Base-by-base conservation (phyloP, 2,797 vertebrate genomes). In the Petrocephalus schoutedeni region DNA sequence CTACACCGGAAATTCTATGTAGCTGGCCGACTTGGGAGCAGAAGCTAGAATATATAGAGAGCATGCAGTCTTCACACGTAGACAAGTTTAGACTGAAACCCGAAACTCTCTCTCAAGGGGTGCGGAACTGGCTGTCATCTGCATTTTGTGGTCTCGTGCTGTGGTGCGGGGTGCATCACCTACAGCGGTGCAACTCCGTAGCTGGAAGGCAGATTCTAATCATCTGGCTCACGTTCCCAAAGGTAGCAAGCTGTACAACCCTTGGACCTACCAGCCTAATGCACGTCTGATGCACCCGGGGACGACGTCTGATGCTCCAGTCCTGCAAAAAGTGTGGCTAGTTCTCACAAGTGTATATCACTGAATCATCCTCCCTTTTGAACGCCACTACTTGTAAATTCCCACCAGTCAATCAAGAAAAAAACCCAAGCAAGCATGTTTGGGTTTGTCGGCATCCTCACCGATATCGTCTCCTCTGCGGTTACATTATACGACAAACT, bases 61-160 rank as follows among this genome's bases (percentile, higher is more conserved):
- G 67, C 32, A 19, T 36, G 67, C 67, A 74, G 12, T 9, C 12
- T 67, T 67, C 28, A 32, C 4, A 80, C 41, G 45, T 80, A 49
- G 71, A 45, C 74, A 80, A 80, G 74, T 49, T 80, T 49, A 80
- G 16, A 80, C 74, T 21, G 74, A 80, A 80, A 80, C 74, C 7
- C 19, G 2, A 80, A 80, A 80, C 74, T 41, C 6, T 77, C 14
- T 77, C 32, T 45, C 14, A 80, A 49, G 74, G 74, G n/a, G 16
- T n/a, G 74, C 49, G 19, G 74, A 7, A 80, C 41, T 3, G 2
- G 19, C 19, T 49, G 19, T 80, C 41, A 77, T 16, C 41, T 77
- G 36, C 41, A 41, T 77, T 49, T 80, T 49, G 41, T 49, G 74
- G 74, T 80, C 74, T 80, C 2, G 36, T 21, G 41, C 16, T 49